Percentiles rank a stretch among this genome's conserved stretches.
phyloP scores from a whole-genome alignment of 2,797 vertebrate species.

The Rhinophrynus dorsalis region DNA sequence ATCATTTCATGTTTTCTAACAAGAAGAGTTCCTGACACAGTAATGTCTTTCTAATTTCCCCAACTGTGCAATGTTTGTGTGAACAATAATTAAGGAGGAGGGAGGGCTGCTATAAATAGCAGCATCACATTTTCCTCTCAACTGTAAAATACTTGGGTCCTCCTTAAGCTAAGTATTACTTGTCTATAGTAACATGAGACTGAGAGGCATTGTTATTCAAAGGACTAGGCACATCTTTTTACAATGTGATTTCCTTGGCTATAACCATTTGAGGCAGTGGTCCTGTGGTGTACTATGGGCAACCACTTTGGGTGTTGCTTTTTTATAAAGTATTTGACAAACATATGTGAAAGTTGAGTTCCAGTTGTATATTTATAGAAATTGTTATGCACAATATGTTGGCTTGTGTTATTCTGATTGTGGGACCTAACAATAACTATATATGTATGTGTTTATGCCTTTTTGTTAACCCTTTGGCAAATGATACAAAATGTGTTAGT shows the following conservation, averaged over 20 bases:
- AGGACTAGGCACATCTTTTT: slow-evolving; percentile 2
- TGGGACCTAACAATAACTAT: too few relatives aligned
- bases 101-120: slow-evolving; percentile 12
- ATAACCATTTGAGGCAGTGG: too few relatives aligned
- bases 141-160: slow-evolving; percentile 6
- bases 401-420: too few relatives aligned
- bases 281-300: too few relatives aligned
- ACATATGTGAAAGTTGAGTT: too few relatives aligned
- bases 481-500: too few relatives aligned
- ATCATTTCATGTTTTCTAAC: slow-evolving; percentile 14
- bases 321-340: too few relatives aligned
- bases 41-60: slow-evolving; percentile 18
- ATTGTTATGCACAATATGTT: too few relatives aligned
- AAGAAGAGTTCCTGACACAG: slow-evolving; percentile 6
- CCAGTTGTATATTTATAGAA: too few relatives aligned
- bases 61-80: slow-evolving; percentile 12
- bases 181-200: slow-evolving; percentile 2
- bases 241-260: slow-evolving; percentile 1
- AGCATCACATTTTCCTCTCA: slow-evolving; percentile 9
- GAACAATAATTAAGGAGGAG: slow-evolving; percentile 21
- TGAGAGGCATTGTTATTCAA: slow-evolving; percentile 1
- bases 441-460: too few relatives aligned
- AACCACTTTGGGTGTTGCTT: too few relatives aligned
- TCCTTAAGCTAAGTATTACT: neutral
- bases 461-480: too few relatives aligned